Evolutionary conservation across 2,888 invertebrate species (phyloP).

Genomic region (Gerris lacustris): DNA sequence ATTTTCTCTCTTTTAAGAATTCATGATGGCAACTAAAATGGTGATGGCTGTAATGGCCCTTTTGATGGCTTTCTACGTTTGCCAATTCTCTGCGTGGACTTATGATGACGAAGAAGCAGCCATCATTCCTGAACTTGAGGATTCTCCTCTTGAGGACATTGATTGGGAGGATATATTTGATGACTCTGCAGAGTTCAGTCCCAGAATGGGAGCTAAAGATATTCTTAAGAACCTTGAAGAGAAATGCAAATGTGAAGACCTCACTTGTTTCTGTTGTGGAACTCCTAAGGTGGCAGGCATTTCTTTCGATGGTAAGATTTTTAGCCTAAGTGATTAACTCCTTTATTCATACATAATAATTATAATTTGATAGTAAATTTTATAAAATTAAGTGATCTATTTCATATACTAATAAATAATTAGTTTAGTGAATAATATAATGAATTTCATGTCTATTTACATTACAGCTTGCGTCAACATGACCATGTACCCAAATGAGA

Average conservation of each 20-base stretch:
- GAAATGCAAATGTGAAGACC: slow-evolving; percentile 1
- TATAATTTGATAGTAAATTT: too few species aligned
- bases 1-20: background rate
- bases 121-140: background rate
- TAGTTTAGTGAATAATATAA: too few species aligned
- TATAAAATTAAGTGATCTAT: too few species aligned
- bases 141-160: background rate
- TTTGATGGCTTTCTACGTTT: background rate
- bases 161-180: slow-evolving; percentile 1
- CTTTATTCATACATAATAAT: too few species aligned
- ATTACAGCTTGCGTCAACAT: slow-evolving; percentile 3
- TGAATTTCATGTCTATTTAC: too few species aligned
- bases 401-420: too few species aligned
- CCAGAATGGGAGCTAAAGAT: background rate
- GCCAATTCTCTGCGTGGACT: background rate
- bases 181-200: background rate
- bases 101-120: background rate
- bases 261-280: background rate
- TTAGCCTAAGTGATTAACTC: too few species aligned
- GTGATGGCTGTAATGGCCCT: background rate
- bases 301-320: background rate
- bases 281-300: slow-evolving; percentile 1
- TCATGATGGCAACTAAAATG: background rate
- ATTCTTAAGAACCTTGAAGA: background rate
- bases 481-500: slow-evolving; percentile 6